These are phyloP conservation scores for Cephus pygmeus DNA, from an alignment of 2,888 invertebrate species.

Conservation along the genomic window DNA sequence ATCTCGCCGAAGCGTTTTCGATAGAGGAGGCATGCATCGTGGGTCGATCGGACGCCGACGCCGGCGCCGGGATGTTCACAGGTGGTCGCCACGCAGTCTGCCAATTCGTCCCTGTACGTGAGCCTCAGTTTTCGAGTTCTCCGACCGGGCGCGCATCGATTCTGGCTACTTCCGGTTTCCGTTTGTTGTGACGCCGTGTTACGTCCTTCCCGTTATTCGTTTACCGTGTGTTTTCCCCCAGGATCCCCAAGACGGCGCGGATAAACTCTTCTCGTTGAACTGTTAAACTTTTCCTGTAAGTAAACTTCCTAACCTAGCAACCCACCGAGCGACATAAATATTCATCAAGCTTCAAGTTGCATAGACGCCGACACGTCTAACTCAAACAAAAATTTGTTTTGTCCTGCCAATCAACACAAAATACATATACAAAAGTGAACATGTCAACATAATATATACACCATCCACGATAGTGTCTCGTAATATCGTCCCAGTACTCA, in stretches of 20 bases:
- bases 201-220: constrained; percentile 3
- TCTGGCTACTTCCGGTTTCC: constrained; percentile 42
- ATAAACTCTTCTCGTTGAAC: neutral
- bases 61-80: constrained; percentile 58
- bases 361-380: neutral
- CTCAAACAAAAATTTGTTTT: neutral
- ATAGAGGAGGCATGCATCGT: neutral
- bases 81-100: constrained; percentile 63
- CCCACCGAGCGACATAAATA: neutral
- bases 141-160: constrained; percentile 40
- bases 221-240: neutral
- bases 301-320: neutral
- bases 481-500: neutral
- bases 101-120: constrained; percentile 48
- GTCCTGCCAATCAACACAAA: neutral
- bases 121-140: constrained; percentile 50
- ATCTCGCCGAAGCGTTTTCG: neutral
- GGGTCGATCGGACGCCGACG: constrained; percentile 38
- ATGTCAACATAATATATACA: neutral
- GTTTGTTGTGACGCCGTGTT: constrained; percentile 52
- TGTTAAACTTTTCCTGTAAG: neutral
- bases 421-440: neutral
- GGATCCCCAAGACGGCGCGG: neutral
- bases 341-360: neutral
- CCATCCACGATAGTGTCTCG: neutral